Evolutionary conservation across 2,888 invertebrate species (phyloP).

Genomic region (Aphrophora alni): DNA sequence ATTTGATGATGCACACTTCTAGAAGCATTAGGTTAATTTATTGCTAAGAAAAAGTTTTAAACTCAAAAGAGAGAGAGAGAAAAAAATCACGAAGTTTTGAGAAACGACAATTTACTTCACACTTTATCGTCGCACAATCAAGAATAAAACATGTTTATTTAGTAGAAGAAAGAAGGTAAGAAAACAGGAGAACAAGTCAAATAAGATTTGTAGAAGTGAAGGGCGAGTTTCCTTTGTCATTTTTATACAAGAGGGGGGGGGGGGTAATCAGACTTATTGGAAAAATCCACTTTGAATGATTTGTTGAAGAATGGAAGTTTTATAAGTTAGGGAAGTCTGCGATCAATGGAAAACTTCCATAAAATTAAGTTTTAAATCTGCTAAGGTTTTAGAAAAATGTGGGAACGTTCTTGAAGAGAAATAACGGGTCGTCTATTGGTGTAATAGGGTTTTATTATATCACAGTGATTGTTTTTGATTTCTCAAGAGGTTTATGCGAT

Average conservation of each 20-base stretch:
- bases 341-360: neutral
- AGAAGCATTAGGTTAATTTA: neutral
- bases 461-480: too few relatives aligned
- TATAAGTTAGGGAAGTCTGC: neutral
- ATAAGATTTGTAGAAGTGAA: neutral
- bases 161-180: neutral
- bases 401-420: too few relatives aligned
- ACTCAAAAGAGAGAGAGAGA: neutral
- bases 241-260: neutral
- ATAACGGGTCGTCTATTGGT: too few relatives aligned
- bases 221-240: neutral
- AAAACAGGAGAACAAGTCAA: neutral
- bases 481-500: too few relatives aligned
- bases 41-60: neutral
- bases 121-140: neutral
- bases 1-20: too few relatives aligned
- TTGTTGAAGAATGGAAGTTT: neutral
- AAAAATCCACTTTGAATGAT: conserved; percentile 2
- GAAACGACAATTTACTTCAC: neutral
- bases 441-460: too few relatives aligned
- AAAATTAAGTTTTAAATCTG: too few relatives aligned
- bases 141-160: neutral
- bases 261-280: conserved; percentile 9
- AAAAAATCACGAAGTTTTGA: neutral
- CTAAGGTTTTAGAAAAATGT: too few relatives aligned